These are phyloP conservation scores for Tapera naevia DNA, from an alignment of 2,797 vertebrate species.

Conservation along the genomic window DNA sequence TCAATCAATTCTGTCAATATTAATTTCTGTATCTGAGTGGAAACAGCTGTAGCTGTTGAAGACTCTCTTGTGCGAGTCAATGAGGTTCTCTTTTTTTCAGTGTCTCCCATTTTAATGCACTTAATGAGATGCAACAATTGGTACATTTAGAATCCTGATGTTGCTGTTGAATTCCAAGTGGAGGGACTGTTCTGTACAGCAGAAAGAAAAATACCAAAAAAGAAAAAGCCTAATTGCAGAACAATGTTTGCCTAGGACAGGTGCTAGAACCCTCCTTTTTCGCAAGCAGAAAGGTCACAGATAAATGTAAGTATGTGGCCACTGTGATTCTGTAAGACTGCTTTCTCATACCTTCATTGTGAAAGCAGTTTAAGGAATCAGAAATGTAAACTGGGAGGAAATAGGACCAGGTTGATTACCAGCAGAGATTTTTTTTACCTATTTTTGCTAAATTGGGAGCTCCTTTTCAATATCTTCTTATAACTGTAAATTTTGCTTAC, in stretches of 20 bases:
- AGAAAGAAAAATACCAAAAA: not conserved
- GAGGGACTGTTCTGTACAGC: not conserved
- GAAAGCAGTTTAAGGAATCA: not conserved
- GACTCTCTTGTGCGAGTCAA: conserved; percentile 24
- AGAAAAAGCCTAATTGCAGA: not conserved
- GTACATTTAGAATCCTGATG: not conserved
- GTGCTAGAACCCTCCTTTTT: not conserved
- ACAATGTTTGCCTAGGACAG: not conserved
- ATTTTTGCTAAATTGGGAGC: not conserved
- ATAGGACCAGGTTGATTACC: not conserved
- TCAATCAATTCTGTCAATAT: conserved; percentile 30
- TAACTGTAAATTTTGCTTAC: not conserved
- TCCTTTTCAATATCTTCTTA: not conserved
- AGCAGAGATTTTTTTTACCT: not conserved
- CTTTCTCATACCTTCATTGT: not conserved
- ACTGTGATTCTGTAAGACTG: not conserved
- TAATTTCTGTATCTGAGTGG: conserved; percentile 47
- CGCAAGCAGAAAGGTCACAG: not conserved
- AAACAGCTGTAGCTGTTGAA: conserved; percentile 55
- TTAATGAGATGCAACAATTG: conserved; percentile 30
- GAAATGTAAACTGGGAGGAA: not conserved
- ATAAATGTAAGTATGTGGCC: not conserved
- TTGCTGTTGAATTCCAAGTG: not conserved
- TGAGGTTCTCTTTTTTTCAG: conserved; percentile 22
- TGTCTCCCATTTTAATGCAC: not conserved